Evolutionary conservation across 2,888 invertebrate species (phyloP), one percentile per base, ranked within the genome.

Genomic region (Cordilura impudica): DNA sequence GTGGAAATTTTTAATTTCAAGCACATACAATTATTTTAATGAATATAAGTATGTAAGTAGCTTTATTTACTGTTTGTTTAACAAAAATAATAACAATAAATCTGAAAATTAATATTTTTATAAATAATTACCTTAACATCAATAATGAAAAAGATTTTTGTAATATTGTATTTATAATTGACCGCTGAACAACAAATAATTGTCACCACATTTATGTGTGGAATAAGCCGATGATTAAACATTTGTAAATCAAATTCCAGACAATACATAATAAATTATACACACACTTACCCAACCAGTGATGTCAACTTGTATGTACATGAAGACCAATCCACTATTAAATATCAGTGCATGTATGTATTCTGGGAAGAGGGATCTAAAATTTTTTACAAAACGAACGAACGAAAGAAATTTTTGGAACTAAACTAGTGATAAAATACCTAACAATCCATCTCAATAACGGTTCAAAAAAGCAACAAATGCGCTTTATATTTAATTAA

Each of bases 181-280:
- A 47, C 76, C 76, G n/a, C 71, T 66, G 65, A 71, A 77, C 60
- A 77, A 66, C 65, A 76, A 76, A 76, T 76, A 76, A 65, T 71
- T 76, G 70, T 71, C 60, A 54, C 60, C 66, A 66, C 71, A 65
- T 75, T 56, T n/a, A n/a, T n/a, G 56, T 74, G 45, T 47, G 39
- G 61, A 53, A 60, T 70, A 76, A 76, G 63, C 65, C 53, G 65
- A 60, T 53, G 70, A 65, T 70, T 65, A 70, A 63, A 53, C 71
- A 12, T 61, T 63, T 63, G 61, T 43, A 51, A 61, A 61, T 70
- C 39, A 70, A 70, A 70, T 7, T 51, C 10, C 43, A 18, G 60
- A 26, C 35, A 53, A 69, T 31, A 12, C 8, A 2, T 39, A 49
- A 19, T 19, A 56, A 35, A 18, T 26, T 19, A 8, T 19, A 0